Evolutionary conservation across 2,888 invertebrate species (phyloP).

Genomic region (Lycocerus yunnanus): DNA sequence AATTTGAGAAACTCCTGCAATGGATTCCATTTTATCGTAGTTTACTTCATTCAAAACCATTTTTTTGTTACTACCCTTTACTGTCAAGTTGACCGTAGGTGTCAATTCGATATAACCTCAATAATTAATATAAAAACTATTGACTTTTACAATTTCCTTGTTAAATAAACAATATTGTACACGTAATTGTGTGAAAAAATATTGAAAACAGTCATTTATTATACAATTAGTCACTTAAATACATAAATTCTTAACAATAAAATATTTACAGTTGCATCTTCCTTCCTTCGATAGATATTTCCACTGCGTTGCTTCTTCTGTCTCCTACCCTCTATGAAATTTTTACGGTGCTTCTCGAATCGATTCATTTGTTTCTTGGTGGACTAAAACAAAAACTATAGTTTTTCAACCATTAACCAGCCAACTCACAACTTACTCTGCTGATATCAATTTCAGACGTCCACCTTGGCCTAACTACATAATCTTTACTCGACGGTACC

Average conservation of each 20-base stretch:
- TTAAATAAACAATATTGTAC: background rate
- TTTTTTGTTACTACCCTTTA: too few relatives aligned
- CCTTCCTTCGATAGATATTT: conserved; percentile 94
- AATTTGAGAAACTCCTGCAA: too few relatives aligned
- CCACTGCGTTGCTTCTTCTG: conserved; percentile 83
- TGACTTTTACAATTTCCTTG: too few relatives aligned
- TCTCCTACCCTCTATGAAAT: conserved; percentile 84
- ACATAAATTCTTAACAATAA: background rate
- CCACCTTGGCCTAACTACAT: conserved; percentile 92
- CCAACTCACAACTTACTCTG: conserved; percentile 60
- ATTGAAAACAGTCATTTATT: background rate
- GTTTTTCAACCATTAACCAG: background rate
- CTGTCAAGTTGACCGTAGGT: too few relatives aligned
- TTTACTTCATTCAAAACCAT: too few relatives aligned
- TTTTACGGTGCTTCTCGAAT: conserved; percentile 91
- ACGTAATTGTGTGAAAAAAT: background rate
- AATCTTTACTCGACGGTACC: conserved; percentile 93
- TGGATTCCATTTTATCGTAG: too few relatives aligned
- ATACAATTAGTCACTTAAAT: background rate
- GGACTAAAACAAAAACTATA: conserved; percentile 57
- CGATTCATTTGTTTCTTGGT: conserved; percentile 85
- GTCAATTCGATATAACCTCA: too few relatives aligned
- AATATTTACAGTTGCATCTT: conserved; percentile 69
- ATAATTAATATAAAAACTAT: too few relatives aligned
- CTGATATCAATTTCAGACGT: conserved; percentile 86